Evolutionary conservation across 30 jellyfish, hydroid and myxozoan genomes (phyloP).

Genomic region (Aurelia sp.): DNA sequence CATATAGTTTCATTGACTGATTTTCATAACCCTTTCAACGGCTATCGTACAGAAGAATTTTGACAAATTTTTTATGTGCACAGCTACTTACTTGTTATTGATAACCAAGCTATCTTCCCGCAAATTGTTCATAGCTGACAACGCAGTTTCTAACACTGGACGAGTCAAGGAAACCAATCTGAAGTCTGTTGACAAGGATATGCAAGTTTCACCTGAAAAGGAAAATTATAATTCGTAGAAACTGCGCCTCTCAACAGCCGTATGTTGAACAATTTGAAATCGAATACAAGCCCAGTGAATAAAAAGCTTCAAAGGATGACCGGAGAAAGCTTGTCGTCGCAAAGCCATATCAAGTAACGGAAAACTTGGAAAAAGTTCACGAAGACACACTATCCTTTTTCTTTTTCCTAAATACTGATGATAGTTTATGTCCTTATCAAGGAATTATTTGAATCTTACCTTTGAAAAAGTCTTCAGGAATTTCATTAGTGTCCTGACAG

Average conservation of each 20-base stretch:
- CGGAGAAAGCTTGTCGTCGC: not conserved
- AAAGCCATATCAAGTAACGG: not conserved
- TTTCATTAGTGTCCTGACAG: too few species aligned
- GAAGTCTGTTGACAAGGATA: slow-evolving; percentile 17
- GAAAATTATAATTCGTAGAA: too few species aligned
- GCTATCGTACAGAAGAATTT: too few species aligned
- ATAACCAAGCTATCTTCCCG: slow-evolving; percentile 20
- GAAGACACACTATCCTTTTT: not conserved
- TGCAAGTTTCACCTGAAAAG: too few species aligned
- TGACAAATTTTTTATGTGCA: too few species aligned
- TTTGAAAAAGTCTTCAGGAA: too few species aligned
- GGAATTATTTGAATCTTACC: not conserved
- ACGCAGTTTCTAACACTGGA: slow-evolving; percentile 34
- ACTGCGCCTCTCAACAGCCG: too few species aligned
- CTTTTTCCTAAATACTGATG: not conserved
- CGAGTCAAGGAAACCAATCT: slow-evolving; percentile 18
- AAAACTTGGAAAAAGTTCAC: not conserved
- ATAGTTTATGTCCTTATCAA: not conserved
- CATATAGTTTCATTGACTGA: not conserved
- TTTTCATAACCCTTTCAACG: not conserved
- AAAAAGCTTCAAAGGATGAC: too few species aligned
- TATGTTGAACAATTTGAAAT: too few species aligned
- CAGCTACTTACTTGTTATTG: too few species aligned
- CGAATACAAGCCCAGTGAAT: too few species aligned
- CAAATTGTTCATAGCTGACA: slow-evolving; percentile 37